A percentile compares a stretch with the other conserved stretches of the same genome.
Conservation (phyloP, 2,797 vertebrate species). For the Rallus crepitans region DNA sequence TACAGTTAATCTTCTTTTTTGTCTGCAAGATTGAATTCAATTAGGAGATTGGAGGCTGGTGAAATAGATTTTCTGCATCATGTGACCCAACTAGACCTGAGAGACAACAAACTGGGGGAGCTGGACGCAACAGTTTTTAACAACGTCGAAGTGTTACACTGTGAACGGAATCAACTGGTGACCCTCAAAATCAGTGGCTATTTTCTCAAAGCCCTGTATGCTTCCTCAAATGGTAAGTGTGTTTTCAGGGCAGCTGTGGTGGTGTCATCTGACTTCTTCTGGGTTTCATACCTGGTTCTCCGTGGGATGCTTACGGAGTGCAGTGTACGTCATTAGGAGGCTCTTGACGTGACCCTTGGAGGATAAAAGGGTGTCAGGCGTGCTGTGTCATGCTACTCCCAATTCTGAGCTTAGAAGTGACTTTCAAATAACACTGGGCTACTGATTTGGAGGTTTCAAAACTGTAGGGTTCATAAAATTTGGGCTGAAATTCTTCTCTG, state of each 20-base stretch:
- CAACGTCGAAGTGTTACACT: constrained; percentile 93
- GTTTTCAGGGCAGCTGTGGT: background rate
- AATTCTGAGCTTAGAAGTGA: background rate
- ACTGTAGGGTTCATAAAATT: background rate
- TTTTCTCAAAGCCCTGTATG: constrained; percentile 91
- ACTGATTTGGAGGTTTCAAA: background rate
- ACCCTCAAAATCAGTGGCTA: constrained; percentile 87
- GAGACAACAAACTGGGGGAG: constrained; percentile 90
- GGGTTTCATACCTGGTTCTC: background rate
- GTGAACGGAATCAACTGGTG: constrained; percentile 91
- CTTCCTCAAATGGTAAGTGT: constrained; percentile 89
- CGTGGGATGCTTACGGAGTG: background rate
- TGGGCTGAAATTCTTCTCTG: background rate
- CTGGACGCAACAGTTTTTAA: constrained; percentile 90
- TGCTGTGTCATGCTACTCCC: background rate
- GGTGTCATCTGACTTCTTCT: background rate
- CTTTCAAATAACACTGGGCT: background rate
- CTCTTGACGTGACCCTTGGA: background rate
- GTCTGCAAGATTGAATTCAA: constrained; percentile 89
- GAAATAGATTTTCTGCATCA: constrained; percentile 91
- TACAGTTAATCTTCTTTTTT: background rate
- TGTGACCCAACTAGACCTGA: constrained; percentile 92
- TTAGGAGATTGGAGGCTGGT: constrained; percentile 85
- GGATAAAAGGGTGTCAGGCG: background rate
- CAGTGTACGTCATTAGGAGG: fast-evolving